A percentile compares a stretch with the other conserved stretches of the same genome.
Evolutionary conservation across 2,888 invertebrate species (phyloP).

Genomic region (Diplolepis rosae): DNA sequence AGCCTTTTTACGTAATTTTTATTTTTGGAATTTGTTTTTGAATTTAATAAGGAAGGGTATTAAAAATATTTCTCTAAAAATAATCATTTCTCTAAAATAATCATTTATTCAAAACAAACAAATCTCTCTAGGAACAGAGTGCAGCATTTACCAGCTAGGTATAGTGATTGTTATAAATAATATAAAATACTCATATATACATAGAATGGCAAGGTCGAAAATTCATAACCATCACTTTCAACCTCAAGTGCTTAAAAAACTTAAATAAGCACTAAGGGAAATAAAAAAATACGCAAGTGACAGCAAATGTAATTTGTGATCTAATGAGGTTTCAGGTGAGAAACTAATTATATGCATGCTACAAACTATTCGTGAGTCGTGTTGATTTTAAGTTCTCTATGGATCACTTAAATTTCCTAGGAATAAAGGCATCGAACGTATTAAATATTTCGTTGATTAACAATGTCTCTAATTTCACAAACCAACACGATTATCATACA

Average conservation of each 20-base stretch:
- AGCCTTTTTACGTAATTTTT: too few species aligned
- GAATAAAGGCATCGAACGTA: background rate
- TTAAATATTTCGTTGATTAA: conserved; percentile 18
- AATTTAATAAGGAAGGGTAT: too few species aligned
- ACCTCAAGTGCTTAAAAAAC: conserved; percentile 7
- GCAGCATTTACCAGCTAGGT: conserved; percentile 59
- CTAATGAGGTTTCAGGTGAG: conserved; percentile 15
- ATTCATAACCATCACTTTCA: background rate
- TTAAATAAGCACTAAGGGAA: conserved; percentile 13
- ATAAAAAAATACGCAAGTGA: conserved; percentile 15
- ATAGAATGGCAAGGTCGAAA: conserved; percentile 11
- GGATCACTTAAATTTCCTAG: background rate
- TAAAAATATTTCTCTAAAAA: too few species aligned
- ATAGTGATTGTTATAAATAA: conserved; percentile 39
- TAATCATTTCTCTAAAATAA: too few species aligned
- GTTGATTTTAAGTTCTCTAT: background rate
- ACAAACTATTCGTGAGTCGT: conserved; percentile 25
- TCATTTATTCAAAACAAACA: conserved; percentile 57
- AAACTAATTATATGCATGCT: conserved; percentile 17
- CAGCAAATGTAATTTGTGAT: background rate
- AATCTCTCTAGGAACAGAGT: conserved; percentile 59
- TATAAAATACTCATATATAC: conserved; percentile 42
- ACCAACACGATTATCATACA: conserved; percentile 11
- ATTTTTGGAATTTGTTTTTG: too few species aligned
- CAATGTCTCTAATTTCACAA: background rate